These are phyloP conservation scores for Callitettix versicolor DNA, from an alignment of 1,140 invertebrate genomes.

Conservation along the genomic window DNA sequence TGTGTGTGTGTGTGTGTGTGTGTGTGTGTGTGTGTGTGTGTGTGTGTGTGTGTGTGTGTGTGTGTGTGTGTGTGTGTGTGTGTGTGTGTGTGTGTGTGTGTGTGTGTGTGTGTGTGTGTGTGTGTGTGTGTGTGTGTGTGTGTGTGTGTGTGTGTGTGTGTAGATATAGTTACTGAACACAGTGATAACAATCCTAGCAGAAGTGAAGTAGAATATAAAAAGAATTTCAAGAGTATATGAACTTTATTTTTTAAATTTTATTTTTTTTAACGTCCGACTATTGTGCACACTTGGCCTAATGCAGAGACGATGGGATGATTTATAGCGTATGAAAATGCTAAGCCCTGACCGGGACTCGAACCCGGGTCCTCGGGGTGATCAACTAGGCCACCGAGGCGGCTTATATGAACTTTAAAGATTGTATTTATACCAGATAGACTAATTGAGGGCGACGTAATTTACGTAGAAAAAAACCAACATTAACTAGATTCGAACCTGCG, in stretches of 20 bases:
- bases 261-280: too few species aligned
- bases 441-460: background rate
- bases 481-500: too few species aligned
- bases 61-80: constrained; percentile 19
- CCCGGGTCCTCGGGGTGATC: too few species aligned
- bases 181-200: background rate
- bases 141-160: constrained; percentile 15
- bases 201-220: too few species aligned
- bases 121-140: constrained; percentile 18
- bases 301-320: too few species aligned
- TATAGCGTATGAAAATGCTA: too few species aligned
- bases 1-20: constrained; percentile 15
- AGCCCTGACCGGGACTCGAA: background rate
- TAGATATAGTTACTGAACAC: background rate
- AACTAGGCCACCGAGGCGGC: too few species aligned
- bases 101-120: constrained; percentile 18
- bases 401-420: too few species aligned
- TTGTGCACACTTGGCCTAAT: too few species aligned
- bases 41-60: constrained; percentile 16
- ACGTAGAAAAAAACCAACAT: background rate
- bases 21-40: constrained; percentile 15
- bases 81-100: constrained; percentile 18
- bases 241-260: background rate
- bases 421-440: background rate
- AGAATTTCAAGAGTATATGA: too few species aligned